Evolutionary conservation across 37 sponge, comb jelly and placozoan genomes (phyloP), one percentile per base, ranked within the genome.

Genomic region (Ephydatia muelleri): DNA sequence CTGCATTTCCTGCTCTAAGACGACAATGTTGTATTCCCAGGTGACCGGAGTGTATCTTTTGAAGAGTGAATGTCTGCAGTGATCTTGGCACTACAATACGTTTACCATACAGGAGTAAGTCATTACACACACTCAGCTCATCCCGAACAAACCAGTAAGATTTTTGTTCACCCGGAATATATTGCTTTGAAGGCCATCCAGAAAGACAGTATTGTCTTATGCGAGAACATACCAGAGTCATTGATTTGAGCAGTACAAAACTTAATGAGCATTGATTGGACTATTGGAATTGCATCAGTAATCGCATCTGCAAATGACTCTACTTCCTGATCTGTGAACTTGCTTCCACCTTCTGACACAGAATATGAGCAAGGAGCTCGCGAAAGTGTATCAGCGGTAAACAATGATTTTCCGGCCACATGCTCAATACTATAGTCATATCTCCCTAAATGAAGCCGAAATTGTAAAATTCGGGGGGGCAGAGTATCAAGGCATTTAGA

Each of bases 21-120:
- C 68, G 84, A 68, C 84, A 84, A 37, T 35, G 75, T 31, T 31
- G 36, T 35, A 84, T 76, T 26, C 76, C 77, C 68, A 76, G 77
- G 73, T 82, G 83, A 29, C 70, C 82, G 36, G 23, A 31, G 66
- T 83, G 84, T 16, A 83, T 57, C 48, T 86, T 48, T 11, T 65
- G 73, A 25, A 79, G 31, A 21, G 67, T 85, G 19, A 70, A 72
- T 25, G 19, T 70, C 57, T 72, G 66, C 33, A 65, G 25, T 27
- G 38, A 21, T 49, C n/a, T 8, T 43, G 83, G 83, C 19, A 70
- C 30, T 27, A 72, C 72, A 14, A 70, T 26, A 16, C 64, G 72
- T 21, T 48, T 43, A 43, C 83, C 83, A 40, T 73, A 31, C 73
- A 82, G 72, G 25, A 72, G 73, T n/a, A 57, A 72, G 47, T 38